Conservation (phyloP, 2,797 vertebrate genomes). For the Enteromius argenteus region DNA sequence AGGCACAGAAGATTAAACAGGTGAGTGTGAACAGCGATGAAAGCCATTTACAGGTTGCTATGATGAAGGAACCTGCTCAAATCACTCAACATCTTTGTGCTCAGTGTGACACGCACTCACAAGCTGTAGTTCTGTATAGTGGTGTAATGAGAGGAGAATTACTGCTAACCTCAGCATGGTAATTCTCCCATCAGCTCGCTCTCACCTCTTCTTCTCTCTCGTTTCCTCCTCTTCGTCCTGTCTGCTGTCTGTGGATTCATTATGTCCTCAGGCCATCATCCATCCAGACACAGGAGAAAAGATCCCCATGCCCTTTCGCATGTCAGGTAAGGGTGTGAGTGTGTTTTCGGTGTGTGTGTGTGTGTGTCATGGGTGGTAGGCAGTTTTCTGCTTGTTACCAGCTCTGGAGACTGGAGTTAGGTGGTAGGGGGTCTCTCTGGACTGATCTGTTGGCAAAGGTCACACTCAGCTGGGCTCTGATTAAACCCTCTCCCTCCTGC, state of each 20-base stretch:
- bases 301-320: constrained; percentile 95
- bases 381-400: constrained; percentile 70
- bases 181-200: constrained; percentile 28
- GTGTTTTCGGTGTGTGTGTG: constrained; percentile 35
- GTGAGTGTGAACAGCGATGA: constrained; percentile 70
- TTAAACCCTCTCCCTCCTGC: constrained; percentile 73
- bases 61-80: constrained; percentile 8
- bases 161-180: constrained; percentile 22
- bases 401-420: constrained; percentile 67
- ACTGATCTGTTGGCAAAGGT: constrained; percentile 76
- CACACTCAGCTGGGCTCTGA: constrained; percentile 81
- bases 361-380: constrained; percentile 47
- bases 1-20: constrained; percentile 95
- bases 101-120: constrained; percentile 6
- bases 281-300: constrained; percentile 94
- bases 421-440: constrained; percentile 69
- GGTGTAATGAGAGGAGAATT: constrained; percentile 40
- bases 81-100: neutral
- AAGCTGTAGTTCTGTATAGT: constrained; percentile 25
- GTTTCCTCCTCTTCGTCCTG: constrained; percentile 44
- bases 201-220: constrained; percentile 45
- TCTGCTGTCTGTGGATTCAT: constrained; percentile 51
- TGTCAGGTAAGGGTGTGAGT: constrained; percentile 87
- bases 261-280: constrained; percentile 86
- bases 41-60: constrained; percentile 12